A percentile compares a stretch with the other conserved stretches of the same genome.
These are phyloP conservation scores for Chionis minor DNA, from an alignment of 2,113 vertebrate genomes.

Conservation along the genomic window DNA sequence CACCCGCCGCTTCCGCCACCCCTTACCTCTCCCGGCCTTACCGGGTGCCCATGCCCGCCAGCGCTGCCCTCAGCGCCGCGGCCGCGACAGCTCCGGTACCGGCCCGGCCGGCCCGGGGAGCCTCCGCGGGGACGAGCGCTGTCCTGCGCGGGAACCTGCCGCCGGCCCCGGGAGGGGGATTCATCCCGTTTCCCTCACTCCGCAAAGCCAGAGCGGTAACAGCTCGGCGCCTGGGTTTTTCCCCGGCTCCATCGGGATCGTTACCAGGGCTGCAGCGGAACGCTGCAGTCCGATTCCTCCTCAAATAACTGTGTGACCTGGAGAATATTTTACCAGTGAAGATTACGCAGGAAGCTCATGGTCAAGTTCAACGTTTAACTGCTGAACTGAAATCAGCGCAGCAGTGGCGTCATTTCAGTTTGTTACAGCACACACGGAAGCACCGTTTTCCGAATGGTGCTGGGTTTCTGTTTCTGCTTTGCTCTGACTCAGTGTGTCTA, in stretches of 20 bases:
- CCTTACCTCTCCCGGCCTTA: too few relatives aligned
- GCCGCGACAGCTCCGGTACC: too few relatives aligned
- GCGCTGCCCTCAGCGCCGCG: not conserved
- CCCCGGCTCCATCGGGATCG: rapidly evolving
- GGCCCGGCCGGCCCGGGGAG: not conserved
- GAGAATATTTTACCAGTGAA: not conserved
- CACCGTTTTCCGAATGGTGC: not conserved
- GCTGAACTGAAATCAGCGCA: not conserved
- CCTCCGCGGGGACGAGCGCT: not conserved
- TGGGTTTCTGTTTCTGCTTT: not conserved
- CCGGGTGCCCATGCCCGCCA: too few relatives aligned
- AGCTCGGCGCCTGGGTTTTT: rapidly evolving
- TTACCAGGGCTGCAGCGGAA: not conserved
- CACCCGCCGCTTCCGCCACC: not conserved
- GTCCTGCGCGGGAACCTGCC: not conserved
- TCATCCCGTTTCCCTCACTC: rapidly evolving
- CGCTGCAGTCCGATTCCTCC: not conserved
- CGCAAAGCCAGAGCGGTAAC: rapidly evolving
- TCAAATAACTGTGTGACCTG: too few relatives aligned
- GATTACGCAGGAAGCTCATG: rapidly evolving
- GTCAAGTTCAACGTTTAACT: not conserved
- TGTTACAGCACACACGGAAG: not conserved
- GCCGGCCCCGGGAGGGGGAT: not conserved
- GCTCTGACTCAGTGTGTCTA: not conserved
- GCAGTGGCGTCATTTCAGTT: rapidly evolving